phyloP scores from a whole-genome alignment of 1,140 invertebrate genomes.

The Sitobion miscanthi region DNA sequence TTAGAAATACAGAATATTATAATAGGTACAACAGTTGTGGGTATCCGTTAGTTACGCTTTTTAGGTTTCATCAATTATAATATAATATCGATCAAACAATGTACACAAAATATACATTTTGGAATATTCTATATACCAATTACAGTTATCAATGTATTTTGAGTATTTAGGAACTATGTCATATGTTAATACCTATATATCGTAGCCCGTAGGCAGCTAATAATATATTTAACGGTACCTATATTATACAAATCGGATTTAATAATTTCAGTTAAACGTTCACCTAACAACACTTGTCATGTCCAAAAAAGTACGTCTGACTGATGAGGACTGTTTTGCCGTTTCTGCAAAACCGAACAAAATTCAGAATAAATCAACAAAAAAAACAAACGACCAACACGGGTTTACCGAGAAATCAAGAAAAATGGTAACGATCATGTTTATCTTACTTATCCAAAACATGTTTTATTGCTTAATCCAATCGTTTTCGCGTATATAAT shows the following conservation, averaged over 20 bases:
- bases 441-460: not conserved
- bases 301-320: not conserved
- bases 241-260: not conserved
- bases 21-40: not conserved
- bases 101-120: not conserved
- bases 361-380: not conserved
- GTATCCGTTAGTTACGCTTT: slow-evolving; percentile 18
- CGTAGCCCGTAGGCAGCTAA: not conserved
- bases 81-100: not conserved
- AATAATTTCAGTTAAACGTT: not conserved
- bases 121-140: not conserved
- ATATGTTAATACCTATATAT: not conserved
- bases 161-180: not conserved
- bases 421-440: slow-evolving; percentile 37
- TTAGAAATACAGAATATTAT: too few species aligned
- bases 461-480: not conserved
- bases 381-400: not conserved
- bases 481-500: too few species aligned
- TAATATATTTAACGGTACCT: not conserved
- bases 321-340: not conserved
- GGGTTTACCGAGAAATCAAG: slow-evolving; percentile 33
- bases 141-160: not conserved
- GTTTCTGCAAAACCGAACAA: not conserved
- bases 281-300: not conserved
- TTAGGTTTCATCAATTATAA: not conserved